Evolutionary conservation across 1,140 invertebrate genomes (phyloP).

Genomic region (Drosophila setifemur): DNA sequence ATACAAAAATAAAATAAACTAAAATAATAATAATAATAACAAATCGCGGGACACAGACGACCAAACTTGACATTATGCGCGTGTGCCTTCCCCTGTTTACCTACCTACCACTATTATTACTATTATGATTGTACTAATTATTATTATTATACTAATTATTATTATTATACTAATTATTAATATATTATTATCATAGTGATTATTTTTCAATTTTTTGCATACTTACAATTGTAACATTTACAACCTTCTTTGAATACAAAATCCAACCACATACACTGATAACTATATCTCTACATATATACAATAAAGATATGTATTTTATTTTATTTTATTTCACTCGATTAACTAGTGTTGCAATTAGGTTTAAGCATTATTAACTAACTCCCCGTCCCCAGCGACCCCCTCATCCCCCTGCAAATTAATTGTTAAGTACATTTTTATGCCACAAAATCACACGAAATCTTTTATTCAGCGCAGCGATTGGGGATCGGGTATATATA

Average conservation of each 20-base stretch:
- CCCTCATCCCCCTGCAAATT: constrained; percentile 10
- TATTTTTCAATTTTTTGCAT: not conserved
- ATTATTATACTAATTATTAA: not conserved
- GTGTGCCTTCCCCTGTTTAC: constrained; percentile 48
- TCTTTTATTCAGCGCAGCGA: constrained; percentile 14
- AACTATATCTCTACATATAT: constrained; percentile 18
- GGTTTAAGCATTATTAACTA: constrained; percentile 16
- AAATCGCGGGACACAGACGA: no score
- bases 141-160: constrained; percentile 7
- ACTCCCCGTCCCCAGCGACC: no score
- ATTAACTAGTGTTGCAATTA: constrained; percentile 29
- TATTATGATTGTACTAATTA: not conserved
- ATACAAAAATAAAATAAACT: no score
- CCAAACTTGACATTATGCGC: constrained; percentile 46
- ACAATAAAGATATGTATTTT: constrained; percentile 40
- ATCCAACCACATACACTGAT: constrained; percentile 17
- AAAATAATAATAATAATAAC: no score
- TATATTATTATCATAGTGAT: constrained; percentile 29
- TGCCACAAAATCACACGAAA: not conserved
- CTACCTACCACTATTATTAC: no score
- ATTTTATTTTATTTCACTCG: no score
- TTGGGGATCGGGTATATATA: no score
- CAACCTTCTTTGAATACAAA: constrained; percentile 19
- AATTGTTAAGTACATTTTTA: constrained; percentile 36
- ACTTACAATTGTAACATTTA: not conserved